Conservation (phyloP, 2,113 vertebrate genomes). For the Tragelaphus scriptus region DNA sequence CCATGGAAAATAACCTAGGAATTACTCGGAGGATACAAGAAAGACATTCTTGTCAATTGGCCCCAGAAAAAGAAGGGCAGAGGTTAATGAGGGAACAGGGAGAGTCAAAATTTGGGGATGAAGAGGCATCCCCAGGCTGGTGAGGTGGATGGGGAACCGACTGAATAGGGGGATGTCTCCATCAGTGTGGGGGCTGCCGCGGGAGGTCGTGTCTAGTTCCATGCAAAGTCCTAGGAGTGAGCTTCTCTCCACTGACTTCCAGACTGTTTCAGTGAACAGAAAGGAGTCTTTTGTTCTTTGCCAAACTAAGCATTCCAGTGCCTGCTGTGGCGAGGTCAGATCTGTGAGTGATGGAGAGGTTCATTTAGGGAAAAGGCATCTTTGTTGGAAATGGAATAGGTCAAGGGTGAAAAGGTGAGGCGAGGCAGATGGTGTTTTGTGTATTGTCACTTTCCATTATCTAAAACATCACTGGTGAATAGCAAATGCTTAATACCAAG, state of each 20-base stretch:
- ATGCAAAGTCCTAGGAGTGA: background rate
- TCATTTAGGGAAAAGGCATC: background rate
- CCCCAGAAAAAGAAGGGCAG: slow-evolving; percentile 11
- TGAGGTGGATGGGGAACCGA: background rate
- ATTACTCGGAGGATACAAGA: background rate
- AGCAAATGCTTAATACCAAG: background rate
- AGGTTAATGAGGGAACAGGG: background rate
- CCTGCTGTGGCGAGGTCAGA: background rate
- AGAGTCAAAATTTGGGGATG: background rate
- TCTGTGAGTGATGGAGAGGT: background rate
- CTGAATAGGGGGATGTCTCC: too few relatives aligned
- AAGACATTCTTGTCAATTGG: background rate
- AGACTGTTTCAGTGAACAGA: slow-evolving; percentile 15
- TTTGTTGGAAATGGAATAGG: slow-evolving; percentile 16
- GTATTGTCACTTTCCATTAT: background rate
- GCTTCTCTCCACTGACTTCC: background rate
- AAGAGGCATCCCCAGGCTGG: background rate
- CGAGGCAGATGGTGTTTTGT: background rate
- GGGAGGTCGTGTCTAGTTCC: background rate
- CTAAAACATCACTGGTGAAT: background rate
- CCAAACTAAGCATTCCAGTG: slow-evolving; percentile 36
- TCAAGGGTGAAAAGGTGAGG: slow-evolving; percentile 36
- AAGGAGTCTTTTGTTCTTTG: slow-evolving; percentile 60
- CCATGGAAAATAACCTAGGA: background rate
- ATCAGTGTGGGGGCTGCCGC: background rate